Evolutionary conservation across 1,140 invertebrate species (phyloP), one percentile per base, ranked within the genome.

Genomic region (Tetramorium simillimum): DNA sequence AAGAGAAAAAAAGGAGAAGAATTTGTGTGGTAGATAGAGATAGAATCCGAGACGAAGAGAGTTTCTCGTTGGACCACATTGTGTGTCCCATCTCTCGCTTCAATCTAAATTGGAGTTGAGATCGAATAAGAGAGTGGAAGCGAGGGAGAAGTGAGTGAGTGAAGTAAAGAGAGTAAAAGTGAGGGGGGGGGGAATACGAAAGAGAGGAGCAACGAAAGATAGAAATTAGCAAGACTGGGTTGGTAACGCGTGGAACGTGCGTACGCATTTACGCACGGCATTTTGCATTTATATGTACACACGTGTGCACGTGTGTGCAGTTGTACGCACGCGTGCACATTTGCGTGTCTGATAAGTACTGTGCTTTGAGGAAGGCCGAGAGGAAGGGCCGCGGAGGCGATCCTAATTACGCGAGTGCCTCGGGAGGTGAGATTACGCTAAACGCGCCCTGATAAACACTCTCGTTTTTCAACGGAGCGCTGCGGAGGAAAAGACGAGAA

Each of bases 371-470:
- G 21, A 76, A 65, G 28, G 86, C 72, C 43, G 76, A 58, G 62
- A 33, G 21, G 24, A 62, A 56, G 33, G 67, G 21, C 12, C 43
- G 58, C 2, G 56, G 51, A 72, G 85, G 56, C 78, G 88, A 92
- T 84, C 92, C 87, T 93, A 94, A 94, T 94, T 94, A 94, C 92
- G 88, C 88, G 88, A 94, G 92, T 92, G 92, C 92, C 92, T 92
- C 90, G 72, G 91, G 90, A 92, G 90, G 89, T 86, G 92, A 92
- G 92, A 93, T 94, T 93, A 93, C 92, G 91, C 90, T 93, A 93
- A 94, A 94, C 90, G 91, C 91, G 90, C 81, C 75, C 91, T 92
- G 93, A 93, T 93, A 94, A 94, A 93, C 93, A 94, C 92, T 93
- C 90, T 92, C 91, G 92, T 93, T 93, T 93, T 93, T 92, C 89